Evolutionary conservation across 2,113 vertebrate species (phyloP).

Genomic region (Corythaixoides concolor): DNA sequence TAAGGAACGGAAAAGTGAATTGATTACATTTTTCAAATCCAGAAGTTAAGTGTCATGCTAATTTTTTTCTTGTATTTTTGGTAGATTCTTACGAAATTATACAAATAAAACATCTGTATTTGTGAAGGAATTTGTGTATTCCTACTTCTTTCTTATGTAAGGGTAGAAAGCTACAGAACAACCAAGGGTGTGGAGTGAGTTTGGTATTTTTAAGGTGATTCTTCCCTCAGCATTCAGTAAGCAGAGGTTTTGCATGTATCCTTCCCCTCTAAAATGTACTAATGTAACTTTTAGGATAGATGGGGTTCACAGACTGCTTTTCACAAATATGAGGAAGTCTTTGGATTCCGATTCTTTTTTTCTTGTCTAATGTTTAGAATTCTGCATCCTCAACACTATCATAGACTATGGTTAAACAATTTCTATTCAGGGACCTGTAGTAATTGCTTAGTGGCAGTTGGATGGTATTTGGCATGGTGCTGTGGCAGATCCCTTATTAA

Average conservation of each 20-base stretch:
- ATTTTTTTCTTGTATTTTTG: not conserved
- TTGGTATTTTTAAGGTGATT: not conserved
- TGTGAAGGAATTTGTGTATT: not conserved
- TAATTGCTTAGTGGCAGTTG: not conserved
- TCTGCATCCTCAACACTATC: not conserved
- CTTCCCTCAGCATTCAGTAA: not conserved
- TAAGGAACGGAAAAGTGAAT: not conserved
- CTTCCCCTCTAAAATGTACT: not conserved
- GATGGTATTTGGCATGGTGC: not conserved
- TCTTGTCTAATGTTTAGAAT: not conserved
- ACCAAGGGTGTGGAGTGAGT: not conserved
- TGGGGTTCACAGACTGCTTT: not conserved
- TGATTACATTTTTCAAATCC: not conserved
- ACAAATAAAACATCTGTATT: not conserved
- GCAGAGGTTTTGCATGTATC: not conserved
- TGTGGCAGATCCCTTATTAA: not conserved
- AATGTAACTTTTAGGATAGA: not conserved
- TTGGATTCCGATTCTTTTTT: not conserved
- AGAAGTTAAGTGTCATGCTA: not conserved
- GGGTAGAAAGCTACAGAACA: not conserved
- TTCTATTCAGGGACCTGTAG: not conserved
- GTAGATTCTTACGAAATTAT: not conserved
- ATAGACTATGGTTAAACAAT: not conserved
- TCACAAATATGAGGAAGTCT: not conserved
- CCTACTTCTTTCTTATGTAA: not conserved